A percentile compares a stretch with the other conserved stretches of the same genome.
Evolutionary conservation across 2,888 invertebrate species (phyloP).

Genomic region (Cyclophora albipunctata): DNA sequence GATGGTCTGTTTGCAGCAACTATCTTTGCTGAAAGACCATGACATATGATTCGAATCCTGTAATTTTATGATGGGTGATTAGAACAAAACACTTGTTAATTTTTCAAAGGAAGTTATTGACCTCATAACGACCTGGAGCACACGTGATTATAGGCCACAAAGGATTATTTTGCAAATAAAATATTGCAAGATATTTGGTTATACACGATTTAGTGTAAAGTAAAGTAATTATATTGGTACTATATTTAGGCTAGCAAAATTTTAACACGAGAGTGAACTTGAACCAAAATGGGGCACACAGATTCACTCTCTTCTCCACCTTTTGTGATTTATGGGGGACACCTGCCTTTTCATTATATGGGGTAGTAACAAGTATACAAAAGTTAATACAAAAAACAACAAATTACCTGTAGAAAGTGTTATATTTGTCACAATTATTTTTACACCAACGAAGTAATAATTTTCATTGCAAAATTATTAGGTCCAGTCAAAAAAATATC

Average conservation of each 20-base stretch:
- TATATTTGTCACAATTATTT: conserved; percentile 67
- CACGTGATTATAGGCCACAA: conserved; percentile 68
- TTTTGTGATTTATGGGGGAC: conserved; percentile 25
- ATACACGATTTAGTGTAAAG: background rate
- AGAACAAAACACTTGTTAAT: too few relatives aligned
- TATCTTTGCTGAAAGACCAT: too few relatives aligned
- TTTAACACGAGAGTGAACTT: conserved; percentile 50
- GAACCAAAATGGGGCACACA: conserved; percentile 58
- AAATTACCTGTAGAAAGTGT: background rate
- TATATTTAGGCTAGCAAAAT: conserved; percentile 32
- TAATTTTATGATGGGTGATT: too few relatives aligned
- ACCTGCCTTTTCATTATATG: conserved; percentile 13
- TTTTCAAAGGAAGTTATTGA: conserved; percentile 52
- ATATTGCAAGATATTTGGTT: background rate
- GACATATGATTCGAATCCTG: too few relatives aligned
- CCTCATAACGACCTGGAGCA: conserved; percentile 65
- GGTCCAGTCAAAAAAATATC: conserved; percentile 33
- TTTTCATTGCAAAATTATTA: conserved; percentile 64
- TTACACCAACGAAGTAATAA: conserved; percentile 71
- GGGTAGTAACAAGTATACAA: conserved; percentile 5
- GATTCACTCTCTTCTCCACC: conserved; percentile 25
- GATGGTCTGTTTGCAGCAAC: too few relatives aligned
- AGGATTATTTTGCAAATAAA: conserved; percentile 10
- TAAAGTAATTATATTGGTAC: background rate
- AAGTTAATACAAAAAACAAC: conserved; percentile 25